Conservation (phyloP, 2,113 vertebrate genomes). For the Datnioides undecimradiatus region DNA sequence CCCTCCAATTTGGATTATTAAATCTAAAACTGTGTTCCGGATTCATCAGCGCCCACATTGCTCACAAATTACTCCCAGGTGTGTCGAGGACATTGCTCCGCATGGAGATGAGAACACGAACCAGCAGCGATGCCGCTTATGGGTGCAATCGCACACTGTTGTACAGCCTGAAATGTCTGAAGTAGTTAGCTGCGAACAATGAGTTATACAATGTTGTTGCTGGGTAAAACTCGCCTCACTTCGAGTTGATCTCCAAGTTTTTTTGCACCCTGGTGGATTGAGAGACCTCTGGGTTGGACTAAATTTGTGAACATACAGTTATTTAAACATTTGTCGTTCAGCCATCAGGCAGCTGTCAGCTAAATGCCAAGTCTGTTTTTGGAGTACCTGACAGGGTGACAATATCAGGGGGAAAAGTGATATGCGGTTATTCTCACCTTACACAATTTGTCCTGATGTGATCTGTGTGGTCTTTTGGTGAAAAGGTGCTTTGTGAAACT, state of each 20-base stretch:
- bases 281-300: constrained; percentile 2
- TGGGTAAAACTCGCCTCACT: constrained; percentile 8
- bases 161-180: not conserved
- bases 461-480: not conserved
- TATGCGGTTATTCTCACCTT: not conserved
- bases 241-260: not conserved
- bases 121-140: not conserved
- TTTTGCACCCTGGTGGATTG: not conserved
- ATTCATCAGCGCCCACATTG: constrained; percentile 69
- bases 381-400: not conserved
- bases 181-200: constrained; percentile 5
- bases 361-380: not conserved
- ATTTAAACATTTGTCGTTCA: constrained; percentile 12
- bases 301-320: constrained; percentile 9
- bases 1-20: constrained; percentile 79
- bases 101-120: constrained; percentile 17
- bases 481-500: constrained; percentile 46
- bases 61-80: constrained; percentile 79
- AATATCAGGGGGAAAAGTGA: not conserved
- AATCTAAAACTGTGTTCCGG: constrained; percentile 68
- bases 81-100: constrained; percentile 22
- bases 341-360: constrained; percentile 5
- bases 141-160: constrained; percentile 29
- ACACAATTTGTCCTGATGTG: not conserved
- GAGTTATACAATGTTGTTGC: constrained; percentile 15